Base-by-base conservation (phyloP, 2,113 vertebrate genomes). In the Ifrita kowaldi region DNA sequence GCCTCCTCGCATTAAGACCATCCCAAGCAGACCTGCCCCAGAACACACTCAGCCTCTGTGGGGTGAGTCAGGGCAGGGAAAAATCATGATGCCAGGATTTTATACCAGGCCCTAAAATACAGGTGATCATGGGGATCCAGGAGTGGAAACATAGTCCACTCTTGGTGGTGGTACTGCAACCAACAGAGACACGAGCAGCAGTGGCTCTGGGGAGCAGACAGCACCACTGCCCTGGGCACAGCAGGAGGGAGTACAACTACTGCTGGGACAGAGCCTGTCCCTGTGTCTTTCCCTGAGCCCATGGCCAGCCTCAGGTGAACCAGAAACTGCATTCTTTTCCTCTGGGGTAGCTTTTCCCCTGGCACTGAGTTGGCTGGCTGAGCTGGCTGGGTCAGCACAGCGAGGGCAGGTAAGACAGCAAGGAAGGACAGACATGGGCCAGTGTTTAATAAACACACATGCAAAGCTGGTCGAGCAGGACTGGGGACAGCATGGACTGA, bases 21-120 rank as follows among this genome's bases (percentile, higher is more conserved):
- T 73, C n/a, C 28, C 37, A 55, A 78, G 28, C 30, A 92, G 74
- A 75, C 13, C 4, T 39, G 10, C 39, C 32, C 53, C 64, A 81
- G 33, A 41, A 73, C 39, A 68, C 50, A 60, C 33, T 46, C 2
- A 0, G 16, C 41, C n/a, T 69, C 7, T 46, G 59, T 1, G 1
- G 63, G 44, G 6, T 7, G 23, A 80, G 28, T 24, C 75, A 70
- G 27, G 17, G 28, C 55, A 27, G 10, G 39, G 35, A n/a, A 26
- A 21, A 55, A 39, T 26, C 4, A 0, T 6, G 28, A 53, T 47
- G n/a, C 52, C 32, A 62, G 56, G 22, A 79, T 52, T 47, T 46
- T 73, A 39, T 47, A 37, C 33, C 2, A 5, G n/a, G 4, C 57
- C 35, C 35, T 47, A 55, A 55, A 42, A 63, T 33, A 8, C 73